A percentile compares a stretch with the other conserved stretches of the same genome.
phyloP scores from a whole-genome alignment of 2,113 vertebrate species.

The Grus americana region DNA sequence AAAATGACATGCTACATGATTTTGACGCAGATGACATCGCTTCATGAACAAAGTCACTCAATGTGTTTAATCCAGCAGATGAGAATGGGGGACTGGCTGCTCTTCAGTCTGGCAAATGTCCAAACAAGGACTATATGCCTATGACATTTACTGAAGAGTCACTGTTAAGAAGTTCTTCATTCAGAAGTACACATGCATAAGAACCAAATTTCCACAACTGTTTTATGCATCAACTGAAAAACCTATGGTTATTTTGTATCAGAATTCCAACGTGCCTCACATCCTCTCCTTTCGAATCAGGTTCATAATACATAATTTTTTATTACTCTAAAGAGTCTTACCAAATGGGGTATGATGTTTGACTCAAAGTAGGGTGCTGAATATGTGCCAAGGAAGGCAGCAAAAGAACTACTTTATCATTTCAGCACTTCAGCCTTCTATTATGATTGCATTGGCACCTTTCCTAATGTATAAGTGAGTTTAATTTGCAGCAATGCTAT shows the following conservation, averaged over 20 bases:
- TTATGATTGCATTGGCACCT: conserved; percentile 65
- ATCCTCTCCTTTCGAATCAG: background rate
- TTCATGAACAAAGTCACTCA: background rate
- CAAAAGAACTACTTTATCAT: conserved; percentile 30
- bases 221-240: background rate
- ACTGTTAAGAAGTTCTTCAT: background rate
- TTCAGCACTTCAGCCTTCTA: conserved; percentile 61
- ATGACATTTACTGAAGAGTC: background rate
- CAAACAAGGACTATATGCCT: background rate
- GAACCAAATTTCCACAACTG: background rate
- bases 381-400: conserved; percentile 43
- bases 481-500: conserved; percentile 64
- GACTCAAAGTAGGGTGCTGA: conserved; percentile 51
- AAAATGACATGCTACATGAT: background rate
- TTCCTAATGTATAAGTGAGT: conserved; percentile 66
- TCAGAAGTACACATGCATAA: background rate
- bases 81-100: background rate
- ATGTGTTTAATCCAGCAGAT: background rate
- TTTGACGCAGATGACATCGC: background rate
- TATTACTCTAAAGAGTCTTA: conserved; percentile 38
- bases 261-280: background rate
- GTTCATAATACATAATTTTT: background rate
- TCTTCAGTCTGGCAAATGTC: background rate
- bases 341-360: background rate
- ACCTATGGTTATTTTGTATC: background rate